phyloP scores from a whole-genome alignment of 2,797 vertebrate genomes.

The Scolopax bukidnonensis region DNA sequence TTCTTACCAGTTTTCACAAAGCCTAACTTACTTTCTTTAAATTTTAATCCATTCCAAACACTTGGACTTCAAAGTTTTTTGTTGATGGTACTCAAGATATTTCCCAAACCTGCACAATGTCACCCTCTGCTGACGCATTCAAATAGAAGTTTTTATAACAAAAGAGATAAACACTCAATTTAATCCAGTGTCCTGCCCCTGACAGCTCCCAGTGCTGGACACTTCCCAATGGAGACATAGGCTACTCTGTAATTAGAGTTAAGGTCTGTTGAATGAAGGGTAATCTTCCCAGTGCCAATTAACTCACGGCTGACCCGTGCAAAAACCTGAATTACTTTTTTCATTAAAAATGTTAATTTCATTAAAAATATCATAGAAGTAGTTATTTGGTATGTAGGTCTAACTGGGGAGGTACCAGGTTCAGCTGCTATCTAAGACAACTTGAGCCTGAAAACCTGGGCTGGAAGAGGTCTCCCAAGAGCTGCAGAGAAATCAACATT shows the following conservation, averaged over 20 bases:
- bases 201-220: not conserved
- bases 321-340: not conserved
- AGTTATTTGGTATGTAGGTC: not conserved
- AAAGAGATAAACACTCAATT: not conserved
- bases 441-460: not conserved
- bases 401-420: not conserved
- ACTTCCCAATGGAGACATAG: rapidly evolving
- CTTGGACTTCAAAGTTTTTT: not conserved
- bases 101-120: conserved; percentile 1
- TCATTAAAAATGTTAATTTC: not conserved
- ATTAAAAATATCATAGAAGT: not conserved
- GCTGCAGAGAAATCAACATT: not conserved
- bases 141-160: not conserved
- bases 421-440: not conserved
- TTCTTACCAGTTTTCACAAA: not conserved
- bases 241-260: not conserved
- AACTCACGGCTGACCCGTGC: not conserved
- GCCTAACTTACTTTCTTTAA: not conserved
- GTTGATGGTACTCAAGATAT: not conserved
- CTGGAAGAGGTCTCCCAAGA: not conserved
- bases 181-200: not conserved
- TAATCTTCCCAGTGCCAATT: not conserved
- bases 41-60: not conserved
- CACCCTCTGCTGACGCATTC: conserved; percentile 53
- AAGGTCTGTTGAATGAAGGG: not conserved